Evolutionary conservation across 2,797 vertebrate species (phyloP).

Genomic region (Rhabdomys pumilio): DNA sequence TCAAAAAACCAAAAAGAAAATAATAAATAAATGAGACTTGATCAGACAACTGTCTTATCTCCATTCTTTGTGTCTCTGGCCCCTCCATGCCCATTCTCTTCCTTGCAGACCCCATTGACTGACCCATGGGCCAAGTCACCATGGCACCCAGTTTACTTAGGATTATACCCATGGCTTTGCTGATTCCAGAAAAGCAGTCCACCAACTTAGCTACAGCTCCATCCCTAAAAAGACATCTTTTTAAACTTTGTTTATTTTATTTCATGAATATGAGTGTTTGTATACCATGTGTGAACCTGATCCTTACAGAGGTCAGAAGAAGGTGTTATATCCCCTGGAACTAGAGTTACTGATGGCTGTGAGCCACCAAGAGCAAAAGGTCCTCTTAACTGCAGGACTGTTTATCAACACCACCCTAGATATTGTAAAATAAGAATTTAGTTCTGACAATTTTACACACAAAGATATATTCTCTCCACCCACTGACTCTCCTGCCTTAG

Average conservation of each 20-base stretch:
- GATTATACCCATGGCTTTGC: background rate
- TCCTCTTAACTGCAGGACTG: background rate
- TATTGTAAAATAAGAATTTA: background rate
- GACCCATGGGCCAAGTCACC: too few relatives aligned
- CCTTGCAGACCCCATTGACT: too few relatives aligned
- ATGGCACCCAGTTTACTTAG: background rate
- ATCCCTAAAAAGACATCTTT: background rate
- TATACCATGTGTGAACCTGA: background rate
- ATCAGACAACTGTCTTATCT: too few relatives aligned
- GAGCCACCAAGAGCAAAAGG: background rate
- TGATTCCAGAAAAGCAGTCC: background rate
- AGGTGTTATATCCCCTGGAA: background rate
- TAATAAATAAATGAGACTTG: too few relatives aligned
- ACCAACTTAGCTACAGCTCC: background rate
- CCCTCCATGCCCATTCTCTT: too few relatives aligned
- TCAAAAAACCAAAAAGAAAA: too few relatives aligned
- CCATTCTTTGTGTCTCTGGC: too few relatives aligned
- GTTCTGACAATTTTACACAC: background rate
- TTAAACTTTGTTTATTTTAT: background rate
- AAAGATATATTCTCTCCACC: background rate
- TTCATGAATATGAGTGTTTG: background rate
- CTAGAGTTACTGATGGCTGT: background rate
- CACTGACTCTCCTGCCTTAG: background rate
- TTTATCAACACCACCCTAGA: background rate
- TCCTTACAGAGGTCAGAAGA: background rate